phyloP scores from a whole-genome alignment of 2,113 vertebrate genomes.

The Cryptotis parvus region DNA sequence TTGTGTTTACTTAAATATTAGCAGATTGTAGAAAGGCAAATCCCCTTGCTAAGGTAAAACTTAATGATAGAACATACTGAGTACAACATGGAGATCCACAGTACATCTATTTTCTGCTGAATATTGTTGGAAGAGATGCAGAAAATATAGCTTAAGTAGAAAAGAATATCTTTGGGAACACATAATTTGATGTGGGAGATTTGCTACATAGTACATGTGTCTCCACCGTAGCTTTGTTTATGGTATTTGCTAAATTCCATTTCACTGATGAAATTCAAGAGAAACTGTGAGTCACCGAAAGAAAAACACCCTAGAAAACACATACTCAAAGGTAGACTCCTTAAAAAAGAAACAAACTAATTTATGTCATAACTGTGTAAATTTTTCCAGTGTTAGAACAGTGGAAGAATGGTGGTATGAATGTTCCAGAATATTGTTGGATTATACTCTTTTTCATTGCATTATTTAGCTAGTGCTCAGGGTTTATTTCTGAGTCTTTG shows the following conservation, averaged over 20 bases:
- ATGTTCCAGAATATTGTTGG: not conserved
- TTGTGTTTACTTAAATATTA: not conserved
- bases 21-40: not conserved
- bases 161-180: slow-evolving; percentile 22
- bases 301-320: slow-evolving; percentile 5
- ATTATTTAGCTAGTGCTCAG: not conserved
- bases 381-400: not conserved
- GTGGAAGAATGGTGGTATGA: not conserved
- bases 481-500: no score
- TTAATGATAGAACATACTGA: not conserved
- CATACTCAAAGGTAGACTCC: not conserved
- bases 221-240: not conserved
- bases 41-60: not conserved
- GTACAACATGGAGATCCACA: not conserved
- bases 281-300: not conserved
- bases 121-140: not conserved
- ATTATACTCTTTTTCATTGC: not conserved
- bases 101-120: not conserved
- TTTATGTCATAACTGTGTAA: not conserved
- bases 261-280: not conserved
- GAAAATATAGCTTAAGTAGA: not conserved
- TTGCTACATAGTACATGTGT: not conserved
- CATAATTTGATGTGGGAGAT: not conserved
- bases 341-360: slow-evolving; percentile 41
- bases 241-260: slow-evolving; percentile 31